Evolutionary conservation across 2,797 vertebrate species (phyloP).

Genomic region (Columba guinea): DNA sequence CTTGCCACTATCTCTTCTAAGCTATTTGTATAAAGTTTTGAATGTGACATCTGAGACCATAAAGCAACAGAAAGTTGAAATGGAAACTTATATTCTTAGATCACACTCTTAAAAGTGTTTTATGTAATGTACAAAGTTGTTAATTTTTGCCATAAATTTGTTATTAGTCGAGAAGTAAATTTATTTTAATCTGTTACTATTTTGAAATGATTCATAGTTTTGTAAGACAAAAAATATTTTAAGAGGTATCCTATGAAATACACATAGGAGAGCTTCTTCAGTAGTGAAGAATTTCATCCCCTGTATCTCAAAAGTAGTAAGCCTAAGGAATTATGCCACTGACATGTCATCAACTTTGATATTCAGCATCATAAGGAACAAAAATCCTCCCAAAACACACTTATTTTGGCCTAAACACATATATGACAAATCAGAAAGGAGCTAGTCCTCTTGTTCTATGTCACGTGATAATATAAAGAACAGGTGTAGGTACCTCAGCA

Average conservation of each 20-base stretch:
- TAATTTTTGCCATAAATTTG: conserved; percentile 21
- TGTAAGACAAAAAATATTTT: not conserved
- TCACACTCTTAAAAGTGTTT: not conserved
- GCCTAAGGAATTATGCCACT: not conserved
- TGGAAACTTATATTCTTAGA: not conserved
- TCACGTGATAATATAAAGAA: not conserved
- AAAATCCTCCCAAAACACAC: not conserved
- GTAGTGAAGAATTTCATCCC: not conserved
- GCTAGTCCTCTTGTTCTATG: not conserved
- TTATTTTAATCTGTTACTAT: not conserved
- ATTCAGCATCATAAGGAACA: not conserved
- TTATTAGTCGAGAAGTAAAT: not conserved
- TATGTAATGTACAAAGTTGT: not conserved
- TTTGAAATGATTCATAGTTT: conserved; percentile 32
- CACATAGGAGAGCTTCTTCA: not conserved
- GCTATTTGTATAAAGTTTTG: conserved; percentile 15
- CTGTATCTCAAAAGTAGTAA: not conserved
- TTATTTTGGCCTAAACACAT: not conserved
- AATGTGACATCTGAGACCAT: not conserved
- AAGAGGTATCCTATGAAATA: not conserved
- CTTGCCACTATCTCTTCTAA: conserved; percentile 43
- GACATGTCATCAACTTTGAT: not conserved
- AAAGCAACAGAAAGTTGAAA: not conserved
- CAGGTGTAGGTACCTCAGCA: not conserved
- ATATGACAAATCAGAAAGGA: not conserved